phyloP scores from a whole-genome alignment of 2,113 vertebrate species.

The Chaetodon trifascialis region DNA sequence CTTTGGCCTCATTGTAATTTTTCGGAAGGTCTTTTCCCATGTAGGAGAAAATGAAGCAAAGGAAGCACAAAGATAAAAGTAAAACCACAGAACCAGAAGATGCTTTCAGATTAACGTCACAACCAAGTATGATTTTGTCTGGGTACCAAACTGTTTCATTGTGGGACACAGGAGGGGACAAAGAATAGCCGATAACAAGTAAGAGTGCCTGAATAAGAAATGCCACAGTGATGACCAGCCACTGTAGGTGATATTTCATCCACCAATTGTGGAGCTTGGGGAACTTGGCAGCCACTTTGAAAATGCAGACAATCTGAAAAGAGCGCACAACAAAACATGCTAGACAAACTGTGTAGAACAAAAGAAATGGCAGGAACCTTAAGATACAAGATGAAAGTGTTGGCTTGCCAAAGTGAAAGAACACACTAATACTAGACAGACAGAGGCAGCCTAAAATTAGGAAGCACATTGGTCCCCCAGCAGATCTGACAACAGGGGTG shows the following conservation, averaged over 20 bases:
- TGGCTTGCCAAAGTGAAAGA: constrained; percentile 86
- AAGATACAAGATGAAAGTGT: constrained; percentile 74
- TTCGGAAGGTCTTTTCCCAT: constrained; percentile 91
- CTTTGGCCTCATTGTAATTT: constrained; percentile 92
- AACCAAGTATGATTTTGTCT: constrained; percentile 82
- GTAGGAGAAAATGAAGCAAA: constrained; percentile 89
- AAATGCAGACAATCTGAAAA: constrained; percentile 90
- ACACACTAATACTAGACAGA: constrained; percentile 80
- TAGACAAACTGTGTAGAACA: constrained; percentile 86
- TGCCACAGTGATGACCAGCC: constrained; percentile 75
- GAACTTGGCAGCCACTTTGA: constrained; percentile 87
- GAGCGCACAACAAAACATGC: constrained; percentile 87
- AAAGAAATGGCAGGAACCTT: constrained; percentile 73
- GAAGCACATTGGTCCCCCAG: constrained; percentile 88
- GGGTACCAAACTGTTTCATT: constrained; percentile 63
- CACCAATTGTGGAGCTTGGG: constrained; percentile 83
- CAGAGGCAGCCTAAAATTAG: constrained; percentile 87
- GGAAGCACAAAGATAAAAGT: constrained; percentile 68
- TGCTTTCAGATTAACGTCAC: constrained; percentile 17
- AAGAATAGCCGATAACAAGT: constrained; percentile 54
- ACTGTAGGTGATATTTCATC: constrained; percentile 83
- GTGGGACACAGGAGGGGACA: constrained; percentile 67
- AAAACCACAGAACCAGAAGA: constrained; percentile 20
- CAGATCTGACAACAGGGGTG: constrained; percentile 89
- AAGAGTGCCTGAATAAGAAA: constrained; percentile 74